Base-by-base conservation (phyloP, 2,888 invertebrate genomes). In the Melanostoma mellinum region DNA sequence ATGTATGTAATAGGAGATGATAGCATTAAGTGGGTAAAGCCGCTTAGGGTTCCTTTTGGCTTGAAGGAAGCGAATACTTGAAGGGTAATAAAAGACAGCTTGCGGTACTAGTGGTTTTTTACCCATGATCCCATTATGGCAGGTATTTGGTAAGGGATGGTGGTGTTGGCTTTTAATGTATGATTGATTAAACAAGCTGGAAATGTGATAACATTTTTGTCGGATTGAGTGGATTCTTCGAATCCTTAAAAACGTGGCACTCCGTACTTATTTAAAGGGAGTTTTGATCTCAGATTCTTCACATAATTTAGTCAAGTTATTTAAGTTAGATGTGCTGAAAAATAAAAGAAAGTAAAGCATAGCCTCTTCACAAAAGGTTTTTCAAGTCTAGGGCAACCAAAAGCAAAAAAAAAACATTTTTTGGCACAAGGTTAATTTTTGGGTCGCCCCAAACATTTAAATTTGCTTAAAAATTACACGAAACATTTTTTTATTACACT, bases 21-120 rank as follows among this genome's bases (percentile, higher is more conserved):
- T 78, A 69, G 78, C 63, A 82, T 82, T 78, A 82, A 82, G 82
- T 82, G 78, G 68, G 78, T 78, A 82, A 82, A 82, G 78, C 82
- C 78, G 73, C 82, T 82, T 82, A 82, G 73, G 82, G 77, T 56
- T 44, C 77, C 77, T 74, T 65, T 63, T 20, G 20, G 63, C 69
- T 74, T 82, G 69, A 73, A 82, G 73, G 61, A 74, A 65, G 78
- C 56, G 58, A 61, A 76, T 71, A 74, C 53, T 73, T 74, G 82
- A 82, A 73, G 63, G 69, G 78, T 82, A 82, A 78, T 82, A 82
- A 78, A 82, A 82, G 68, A 61, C 61, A 68, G 53, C 55, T 68
- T 76, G 82, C 60, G 69, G 82, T 73, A 44, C 68, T 74, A 65
- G 77, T 78, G 82, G 78, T 69, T 78, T 74, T 46, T 63, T 20